Conservation (phyloP, 2,888 invertebrate species). For the Agrochola lota region DNA sequence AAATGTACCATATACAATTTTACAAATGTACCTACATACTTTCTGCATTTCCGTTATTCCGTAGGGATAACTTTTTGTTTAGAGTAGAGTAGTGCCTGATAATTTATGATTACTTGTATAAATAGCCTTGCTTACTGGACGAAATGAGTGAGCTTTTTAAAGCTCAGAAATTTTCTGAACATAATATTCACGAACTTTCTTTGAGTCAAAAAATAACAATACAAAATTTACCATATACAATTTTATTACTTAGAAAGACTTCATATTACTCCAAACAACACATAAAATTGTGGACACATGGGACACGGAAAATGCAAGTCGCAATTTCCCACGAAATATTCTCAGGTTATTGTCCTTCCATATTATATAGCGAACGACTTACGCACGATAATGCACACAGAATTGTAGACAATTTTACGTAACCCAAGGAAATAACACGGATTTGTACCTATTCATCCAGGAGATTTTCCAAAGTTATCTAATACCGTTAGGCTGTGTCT, state of each 20-base stretch:
- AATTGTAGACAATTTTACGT: slow-evolving; percentile 26
- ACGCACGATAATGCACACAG: slow-evolving; percentile 14
- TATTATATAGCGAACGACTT: not conserved
- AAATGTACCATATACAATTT: not conserved
- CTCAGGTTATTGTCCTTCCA: not conserved
- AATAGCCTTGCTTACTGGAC: not conserved
- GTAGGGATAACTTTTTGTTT: no score
- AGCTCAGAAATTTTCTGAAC: not conserved
- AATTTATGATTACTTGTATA: not conserved
- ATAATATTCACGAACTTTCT: not conserved
- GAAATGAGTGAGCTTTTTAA: not conserved
- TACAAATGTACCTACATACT: no score
- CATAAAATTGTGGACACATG: not conserved
- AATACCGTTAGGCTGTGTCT: slow-evolving; percentile 26
- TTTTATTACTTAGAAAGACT: not conserved
- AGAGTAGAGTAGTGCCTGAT: not conserved
- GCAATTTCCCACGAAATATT: slow-evolving; percentile 18
- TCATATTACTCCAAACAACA: not conserved
- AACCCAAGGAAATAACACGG: slow-evolving; percentile 40
- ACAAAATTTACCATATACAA: not conserved
- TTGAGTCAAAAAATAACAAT: not conserved
- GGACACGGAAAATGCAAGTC: slow-evolving; percentile 24
- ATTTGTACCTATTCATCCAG: slow-evolving; percentile 24
- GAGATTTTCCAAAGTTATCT: slow-evolving; percentile 49
- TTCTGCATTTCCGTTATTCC: not conserved